Evolutionary conservation across 2,888 invertebrate species (phyloP), one percentile per base, ranked within the genome.

Genomic region (Zaprionus lineosus): DNA sequence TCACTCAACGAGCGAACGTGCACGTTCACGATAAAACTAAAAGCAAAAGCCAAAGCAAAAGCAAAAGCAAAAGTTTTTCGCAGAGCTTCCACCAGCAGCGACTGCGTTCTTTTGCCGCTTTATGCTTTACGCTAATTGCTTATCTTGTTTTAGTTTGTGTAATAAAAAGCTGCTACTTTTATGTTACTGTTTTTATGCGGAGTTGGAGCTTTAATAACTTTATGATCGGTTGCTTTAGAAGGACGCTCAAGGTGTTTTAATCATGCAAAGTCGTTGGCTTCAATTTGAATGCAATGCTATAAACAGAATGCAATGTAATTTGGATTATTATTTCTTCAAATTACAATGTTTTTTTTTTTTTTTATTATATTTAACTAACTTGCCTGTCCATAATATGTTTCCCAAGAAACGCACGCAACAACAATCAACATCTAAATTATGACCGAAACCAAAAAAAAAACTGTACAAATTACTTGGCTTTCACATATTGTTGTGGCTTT

Each of bases 91-190:
- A 34, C 37, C 37, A 14, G 26, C 29, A 11, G 12, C 26, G 1
- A 8, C 19, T 48, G 47, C 34, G 59, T 75, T 75, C 56, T 73
- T 57, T 60, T 31, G n/a, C 24, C 39, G 47, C 51, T 67, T 39
- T 14, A 39, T 48, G 34, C 51, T 56, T 43, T 12, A 29, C 46
- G 21, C 46, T 63, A 57, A 68, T 61, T 56, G 37, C 58, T 39
- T 52, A 41, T 62, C 43, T 53, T 31, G 50, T 52, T 48, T 64
- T 47, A 28, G 24, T 59, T 63, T 63, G 36, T 44, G 62, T 56
- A 63, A 58, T 41, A 47, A 62, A 43, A 61, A 66, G 61, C 73
- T 66, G 33, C 19, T 7, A 29, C 11, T 37, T 33, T 36, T 29
- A 18, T 55, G 16, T 11, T 50, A 8, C 9, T 39, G n/a, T 12